These are phyloP conservation scores for Calephelis perditalis DNA, from an alignment of 2,888 invertebrate genomes.

Conservation along the genomic window DNA sequence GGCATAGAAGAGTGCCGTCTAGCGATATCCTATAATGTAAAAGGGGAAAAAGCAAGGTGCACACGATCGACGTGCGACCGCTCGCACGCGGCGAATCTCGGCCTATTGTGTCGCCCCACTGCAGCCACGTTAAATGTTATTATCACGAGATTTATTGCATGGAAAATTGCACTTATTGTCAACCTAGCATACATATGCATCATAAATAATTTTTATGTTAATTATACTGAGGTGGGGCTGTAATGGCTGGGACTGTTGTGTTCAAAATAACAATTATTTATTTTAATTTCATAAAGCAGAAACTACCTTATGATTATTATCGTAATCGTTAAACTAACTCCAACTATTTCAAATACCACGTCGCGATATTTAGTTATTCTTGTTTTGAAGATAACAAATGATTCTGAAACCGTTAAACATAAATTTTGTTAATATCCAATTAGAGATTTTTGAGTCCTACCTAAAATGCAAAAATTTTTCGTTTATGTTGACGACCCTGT, in stretches of 20 bases:
- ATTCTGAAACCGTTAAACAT: too few relatives aligned
- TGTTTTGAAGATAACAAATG: too few relatives aligned
- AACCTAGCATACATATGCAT: conserved; percentile 54
- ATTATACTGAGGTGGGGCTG: conserved; percentile 48
- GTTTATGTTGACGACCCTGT: too few relatives aligned
- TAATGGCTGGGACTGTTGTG: conserved; percentile 41
- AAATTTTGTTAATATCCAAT: too few relatives aligned
- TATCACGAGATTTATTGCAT: conserved; percentile 74
- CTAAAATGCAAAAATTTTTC: too few relatives aligned
- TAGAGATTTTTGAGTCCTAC: too few relatives aligned
- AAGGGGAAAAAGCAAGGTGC: conserved; percentile 54
- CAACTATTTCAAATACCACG: too few relatives aligned
- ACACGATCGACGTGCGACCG: conserved; percentile 37
- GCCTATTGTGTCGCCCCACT: conserved; percentile 44
- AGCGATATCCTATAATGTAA: background rate
- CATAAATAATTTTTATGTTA: conserved; percentile 74
- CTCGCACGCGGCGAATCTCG: conserved; percentile 58
- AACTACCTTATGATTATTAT: too few relatives aligned
- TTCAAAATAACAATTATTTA: conserved; percentile 1
- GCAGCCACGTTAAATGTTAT: conserved; percentile 60
- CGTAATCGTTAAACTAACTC: too few relatives aligned
- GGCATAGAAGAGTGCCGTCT: too few relatives aligned
- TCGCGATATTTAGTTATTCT: too few relatives aligned
- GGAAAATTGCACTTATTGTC: conserved; percentile 76
- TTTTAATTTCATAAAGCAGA: background rate